Percentiles rank a stretch among this genome's conserved stretches.
Evolutionary conservation across 2,797 vertebrate genomes (phyloP).

Genomic region (Poeciliopsis paucimaculata): DNA sequence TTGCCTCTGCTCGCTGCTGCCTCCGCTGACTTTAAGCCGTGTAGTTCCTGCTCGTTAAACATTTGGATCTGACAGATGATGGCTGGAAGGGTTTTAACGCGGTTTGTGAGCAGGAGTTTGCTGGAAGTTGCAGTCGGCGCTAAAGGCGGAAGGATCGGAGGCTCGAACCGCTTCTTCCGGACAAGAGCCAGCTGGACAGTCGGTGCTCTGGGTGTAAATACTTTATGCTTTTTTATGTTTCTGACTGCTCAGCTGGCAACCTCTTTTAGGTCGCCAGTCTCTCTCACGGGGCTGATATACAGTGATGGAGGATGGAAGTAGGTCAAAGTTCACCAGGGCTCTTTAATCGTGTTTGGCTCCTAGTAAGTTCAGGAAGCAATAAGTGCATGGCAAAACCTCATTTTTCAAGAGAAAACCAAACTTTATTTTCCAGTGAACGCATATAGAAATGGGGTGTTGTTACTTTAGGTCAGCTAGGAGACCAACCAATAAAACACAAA

Average conservation of each 20-base stretch:
- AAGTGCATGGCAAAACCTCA: not conserved
- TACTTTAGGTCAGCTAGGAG: not conserved
- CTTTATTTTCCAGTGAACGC: not conserved
- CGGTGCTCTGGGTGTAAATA: conserved; percentile 52
- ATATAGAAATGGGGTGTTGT: not conserved
- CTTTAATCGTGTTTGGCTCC: not conserved
- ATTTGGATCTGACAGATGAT: conserved; percentile 16
- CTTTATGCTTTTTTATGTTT: not conserved
- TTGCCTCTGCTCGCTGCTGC: not conserved
- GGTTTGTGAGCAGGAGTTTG: conserved; percentile 33
- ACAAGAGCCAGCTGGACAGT: conserved; percentile 28
- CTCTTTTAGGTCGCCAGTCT: not conserved
- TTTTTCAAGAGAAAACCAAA: not conserved
- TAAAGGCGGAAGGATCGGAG: conserved; percentile 10
- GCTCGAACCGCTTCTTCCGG: conserved; percentile 8
- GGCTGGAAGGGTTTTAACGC: conserved; percentile 26
- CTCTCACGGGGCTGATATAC: not conserved
- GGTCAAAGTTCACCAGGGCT: conserved; percentile 29
- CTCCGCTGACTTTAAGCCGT: not conserved
- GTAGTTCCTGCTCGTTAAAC: not conserved
- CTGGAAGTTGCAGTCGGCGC: conserved; percentile 7
- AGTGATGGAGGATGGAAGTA: not conserved
- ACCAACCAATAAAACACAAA: no score
- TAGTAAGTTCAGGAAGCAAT: not conserved
- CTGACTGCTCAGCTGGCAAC: not conserved